Base-by-base conservation (phyloP, 2,888 invertebrate genomes). In the Galerucella calmariensis region DNA sequence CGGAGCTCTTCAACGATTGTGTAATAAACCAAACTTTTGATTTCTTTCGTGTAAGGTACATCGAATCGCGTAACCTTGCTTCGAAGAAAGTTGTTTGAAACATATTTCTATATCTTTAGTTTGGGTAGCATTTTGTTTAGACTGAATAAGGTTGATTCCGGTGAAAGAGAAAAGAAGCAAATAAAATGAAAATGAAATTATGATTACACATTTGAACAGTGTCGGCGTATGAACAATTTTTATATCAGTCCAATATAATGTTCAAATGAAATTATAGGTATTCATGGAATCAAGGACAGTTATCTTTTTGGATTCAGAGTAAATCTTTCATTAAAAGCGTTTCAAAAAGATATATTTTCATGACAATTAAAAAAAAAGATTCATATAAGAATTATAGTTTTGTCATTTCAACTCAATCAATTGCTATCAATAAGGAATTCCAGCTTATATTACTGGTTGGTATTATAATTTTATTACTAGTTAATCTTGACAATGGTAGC, bases 121-220 rank as follows among this genome's bases (percentile, higher is more conserved):
- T 63, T 77, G 72, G 75, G 59, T 69, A 63, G 67, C 65, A 61
- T 69, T 72, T 58, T 75, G 78, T 76, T 67, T 72, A 77, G 73
- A 70, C 56, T 67, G 63, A 75, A 77, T 80, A 78, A 78, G 79
- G 78, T 72, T 73, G 67, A 69, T 67, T 51, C 51, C 69, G 69
- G 74, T 78, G 78, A 79, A 82, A 80, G 82, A 83, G 84, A 84
- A 84, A 84, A 82, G 82, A 76, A 68, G 59, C 59, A 59, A 68
- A 68, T 68, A 58, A 68, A 68, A 80, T 75, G 79, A 82, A 82
- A 80, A 81, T 76, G 77, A 78, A 79, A 82, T 78, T 77, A 81
- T 56, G 67, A 24, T 59, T 68, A 51, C 59, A 68, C 75, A 75
- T 79, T 78, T 12, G 44, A 59, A 12, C 76, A 76, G 76, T 48